Evolutionary conservation across 2,888 invertebrate genomes (phyloP).

Genomic region (Meteorus colon): DNA sequence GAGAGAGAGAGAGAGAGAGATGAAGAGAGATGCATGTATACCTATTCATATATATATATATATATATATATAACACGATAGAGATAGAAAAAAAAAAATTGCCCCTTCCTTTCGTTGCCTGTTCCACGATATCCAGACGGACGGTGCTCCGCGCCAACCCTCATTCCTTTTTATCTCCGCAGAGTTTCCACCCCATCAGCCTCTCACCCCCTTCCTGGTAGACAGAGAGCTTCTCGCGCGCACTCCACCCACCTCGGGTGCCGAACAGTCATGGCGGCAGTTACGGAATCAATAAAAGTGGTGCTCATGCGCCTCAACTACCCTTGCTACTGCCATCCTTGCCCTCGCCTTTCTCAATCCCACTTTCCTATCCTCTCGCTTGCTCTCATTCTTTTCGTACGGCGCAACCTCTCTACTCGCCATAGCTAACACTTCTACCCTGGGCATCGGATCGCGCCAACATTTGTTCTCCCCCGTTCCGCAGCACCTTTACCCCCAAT

Average conservation of each 20-base stretch:
- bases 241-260: slow-evolving; percentile 54
- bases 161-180: slow-evolving; percentile 74
- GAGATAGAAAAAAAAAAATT: slow-evolving; percentile 43
- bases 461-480: slow-evolving; percentile 57
- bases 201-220: slow-evolving; percentile 63
- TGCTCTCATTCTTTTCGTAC: slow-evolving; percentile 42
- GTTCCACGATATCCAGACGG: slow-evolving; percentile 48
- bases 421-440: slow-evolving; percentile 44
- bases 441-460: slow-evolving; percentile 67
- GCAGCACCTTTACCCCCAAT: slow-evolving; percentile 36
- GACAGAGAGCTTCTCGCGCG: slow-evolving; percentile 48
- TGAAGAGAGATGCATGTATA: background rate
- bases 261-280: slow-evolving; percentile 73
- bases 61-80: slow-evolving; percentile 26
- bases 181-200: slow-evolving; percentile 74
- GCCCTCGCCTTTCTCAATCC: slow-evolving; percentile 52
- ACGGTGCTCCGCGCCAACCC: slow-evolving; percentile 64
- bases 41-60: background rate
- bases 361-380: slow-evolving; percentile 42
- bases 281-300: slow-evolving; percentile 74
- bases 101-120: slow-evolving; percentile 30
- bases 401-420: slow-evolving; percentile 46
- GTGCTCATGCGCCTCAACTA: slow-evolving; percentile 73
- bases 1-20: slow-evolving; percentile 8
- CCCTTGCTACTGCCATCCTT: slow-evolving; percentile 66